Base-by-base conservation (phyloP, 2,888 invertebrate species). In the Harpagoxenus sublaevis region DNA sequence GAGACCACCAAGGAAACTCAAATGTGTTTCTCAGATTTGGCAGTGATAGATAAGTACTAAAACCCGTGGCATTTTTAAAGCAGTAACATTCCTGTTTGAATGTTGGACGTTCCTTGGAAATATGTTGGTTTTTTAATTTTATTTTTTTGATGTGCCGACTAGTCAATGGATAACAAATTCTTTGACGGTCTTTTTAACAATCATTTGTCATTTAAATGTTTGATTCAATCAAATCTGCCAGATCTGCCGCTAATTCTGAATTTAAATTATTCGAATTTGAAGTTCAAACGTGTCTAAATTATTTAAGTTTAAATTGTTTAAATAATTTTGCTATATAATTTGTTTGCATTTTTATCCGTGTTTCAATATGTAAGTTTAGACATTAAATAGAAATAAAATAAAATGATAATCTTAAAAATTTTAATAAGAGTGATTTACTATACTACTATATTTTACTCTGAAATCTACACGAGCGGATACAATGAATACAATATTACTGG, bases 1-100 rank as follows among this genome's bases (percentile, higher is more conserved):
- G 31, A 18, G 66, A 68, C 66, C 66, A 68, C 66, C 66, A 48
- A 66, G 18, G 12, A 65, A 55, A 18, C n/a, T 8, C 9, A 12
- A 12, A n/a, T n/a, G 42, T 35, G 23, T 6, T 48, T 31, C 4
- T 9, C 42, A 15, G 62, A 18, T 31, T 18, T 31, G 9, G 28
- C 48, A 48, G 15, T 66, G 28, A 66, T 31, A 31, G 31, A 68
- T 68, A 68, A 31, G 18, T 68, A 48, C 9, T 15, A 66, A 66
- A 45, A 45, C 4, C 31, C 8, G 3, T 28, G 8, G 28, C 65
- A 45, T 45, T 45, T 63, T 66, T 0, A 6, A 42, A 65, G 35
- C 15, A 15, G 23, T 31, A 45, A 68, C 31, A 10, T 51, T 31
- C 48, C 1, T 12, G 23, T 0, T 9, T 3, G 65, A 1, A 39